phyloP scores from a whole-genome alignment of 2,888 invertebrate genomes.

The Coenonympha arcania region DNA sequence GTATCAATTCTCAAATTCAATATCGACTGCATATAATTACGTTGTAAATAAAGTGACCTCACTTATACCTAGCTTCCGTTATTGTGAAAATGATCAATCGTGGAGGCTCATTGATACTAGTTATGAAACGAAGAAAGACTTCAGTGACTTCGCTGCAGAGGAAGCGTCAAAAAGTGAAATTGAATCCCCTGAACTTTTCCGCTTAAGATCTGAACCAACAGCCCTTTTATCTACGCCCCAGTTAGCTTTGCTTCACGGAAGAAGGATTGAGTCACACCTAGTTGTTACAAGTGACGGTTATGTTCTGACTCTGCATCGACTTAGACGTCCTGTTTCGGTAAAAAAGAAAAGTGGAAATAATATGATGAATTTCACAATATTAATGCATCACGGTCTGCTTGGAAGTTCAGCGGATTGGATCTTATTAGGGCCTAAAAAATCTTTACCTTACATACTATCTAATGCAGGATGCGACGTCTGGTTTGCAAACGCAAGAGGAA shows the following conservation, averaged over 20 bases:
- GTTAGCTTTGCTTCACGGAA: slow-evolving; percentile 46
- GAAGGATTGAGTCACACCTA: slow-evolving; percentile 45
- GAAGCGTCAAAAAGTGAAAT: slow-evolving; percentile 27
- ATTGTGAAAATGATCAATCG: background rate
- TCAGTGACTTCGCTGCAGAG: slow-evolving; percentile 34
- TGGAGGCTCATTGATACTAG: slow-evolving; percentile 2
- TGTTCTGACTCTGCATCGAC: slow-evolving; percentile 47
- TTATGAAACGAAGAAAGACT: slow-evolving; percentile 27
- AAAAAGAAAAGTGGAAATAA: slow-evolving; percentile 34
- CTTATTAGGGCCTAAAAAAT: slow-evolving; percentile 47
- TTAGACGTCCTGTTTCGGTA: slow-evolving; percentile 27
- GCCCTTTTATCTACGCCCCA: slow-evolving; percentile 45
- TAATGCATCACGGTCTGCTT: slow-evolving; percentile 55
- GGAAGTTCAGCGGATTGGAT: slow-evolving; percentile 63
- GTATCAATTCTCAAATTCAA: slow-evolving; percentile 28
- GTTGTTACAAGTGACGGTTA: slow-evolving; percentile 52
- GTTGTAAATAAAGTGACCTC: slow-evolving; percentile 25
- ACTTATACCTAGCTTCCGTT: background rate
- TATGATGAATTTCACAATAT: slow-evolving; percentile 25
- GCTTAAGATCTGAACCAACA: slow-evolving; percentile 36
- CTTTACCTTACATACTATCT: slow-evolving; percentile 65
- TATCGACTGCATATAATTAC: slow-evolving; percentile 29
- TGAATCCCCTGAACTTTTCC: slow-evolving; percentile 29
- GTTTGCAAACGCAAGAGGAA: slow-evolving; percentile 71
- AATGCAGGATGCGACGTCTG: slow-evolving; percentile 75